Evolutionary conservation across 2,888 invertebrate species (phyloP), one percentile per base, ranked within the genome.

Genomic region (Lasioglossum zephyrum): DNA sequence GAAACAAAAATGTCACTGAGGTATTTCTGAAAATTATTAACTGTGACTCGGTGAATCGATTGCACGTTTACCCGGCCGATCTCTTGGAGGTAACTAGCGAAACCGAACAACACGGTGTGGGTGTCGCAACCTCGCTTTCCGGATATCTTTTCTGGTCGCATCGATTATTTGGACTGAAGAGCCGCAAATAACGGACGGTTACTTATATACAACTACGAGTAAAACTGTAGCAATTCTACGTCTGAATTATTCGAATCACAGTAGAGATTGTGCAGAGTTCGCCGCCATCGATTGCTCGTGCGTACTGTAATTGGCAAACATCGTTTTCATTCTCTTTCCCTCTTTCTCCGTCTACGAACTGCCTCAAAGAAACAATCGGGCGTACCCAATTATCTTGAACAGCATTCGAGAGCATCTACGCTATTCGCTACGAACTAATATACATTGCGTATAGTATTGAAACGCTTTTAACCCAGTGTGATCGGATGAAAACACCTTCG

Each of bases 11-110:
- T 82, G 26, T 60, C 47, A 77, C 13, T 53, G 73, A 81, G 57
- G 72, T 75, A 82, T 73, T 76, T 9, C 57, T 49, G 66, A 49
- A 49, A 44, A 73, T 69, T 26, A 73, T 44, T 18, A 53, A 41
- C 66, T 8, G 36, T 47, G 72, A 66, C 69, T 70, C 41, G 70
- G 26, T 81, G 5, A 49, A 79, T 82, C 44, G 31, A 85, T 87
- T 85, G 77, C 79, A 86, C 80, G 47, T 57, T 83, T 82, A 44
- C 80, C 86, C 82, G 80, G 78, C 86, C 76, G 53, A 81, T 78
- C 78, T 81, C 77, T 53, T 39, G 70, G 73, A 70, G 41, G 39
- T 81, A 83, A 83, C 81, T 73, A 81, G 73, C 69, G 70, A 78
- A 26, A 73, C 49, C 66, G 75, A 31, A 49, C 73, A 74, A 44